These are phyloP conservation scores for Gnathonemus echidnorhynchus DNA, from an alignment of 2,113 vertebrate species.

Conservation along the genomic window DNA sequence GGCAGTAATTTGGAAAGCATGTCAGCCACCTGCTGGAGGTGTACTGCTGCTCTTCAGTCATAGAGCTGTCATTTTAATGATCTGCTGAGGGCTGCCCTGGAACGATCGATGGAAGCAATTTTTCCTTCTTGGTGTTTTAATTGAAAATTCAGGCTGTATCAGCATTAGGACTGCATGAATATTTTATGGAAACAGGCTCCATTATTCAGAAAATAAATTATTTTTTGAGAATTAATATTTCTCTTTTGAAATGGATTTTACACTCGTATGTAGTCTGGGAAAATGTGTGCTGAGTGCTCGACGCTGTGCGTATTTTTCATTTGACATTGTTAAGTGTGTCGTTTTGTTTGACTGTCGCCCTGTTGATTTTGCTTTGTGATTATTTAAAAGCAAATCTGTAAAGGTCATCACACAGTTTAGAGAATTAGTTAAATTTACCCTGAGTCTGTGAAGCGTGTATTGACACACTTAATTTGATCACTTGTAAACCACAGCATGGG, in stretches of 20 bases:
- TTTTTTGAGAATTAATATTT: constrained; percentile 13
- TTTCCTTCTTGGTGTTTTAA: constrained; percentile 9
- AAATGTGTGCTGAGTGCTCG: background rate
- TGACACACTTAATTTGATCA: background rate
- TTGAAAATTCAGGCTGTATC: constrained; percentile 14
- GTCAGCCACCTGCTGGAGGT: background rate
- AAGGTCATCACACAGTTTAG: background rate
- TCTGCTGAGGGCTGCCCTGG: background rate
- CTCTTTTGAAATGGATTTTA: background rate
- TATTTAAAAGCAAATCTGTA: background rate
- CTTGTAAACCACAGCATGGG: background rate
- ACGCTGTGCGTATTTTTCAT: background rate
- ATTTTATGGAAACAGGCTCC: constrained; percentile 14
- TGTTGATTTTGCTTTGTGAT: background rate
- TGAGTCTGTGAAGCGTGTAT: background rate
- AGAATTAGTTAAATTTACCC: background rate
- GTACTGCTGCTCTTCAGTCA: background rate
- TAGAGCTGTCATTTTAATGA: constrained; percentile 13
- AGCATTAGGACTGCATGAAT: constrained; percentile 14
- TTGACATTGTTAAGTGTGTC: background rate
- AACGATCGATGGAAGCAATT: constrained; percentile 18
- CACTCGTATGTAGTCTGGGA: background rate
- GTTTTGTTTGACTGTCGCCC: background rate
- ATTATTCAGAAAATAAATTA: constrained; percentile 15
- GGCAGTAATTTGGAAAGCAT: constrained; percentile 3